Base-by-base conservation (phyloP, 2,888 invertebrate genomes). In the Harpalus rufipes region DNA sequence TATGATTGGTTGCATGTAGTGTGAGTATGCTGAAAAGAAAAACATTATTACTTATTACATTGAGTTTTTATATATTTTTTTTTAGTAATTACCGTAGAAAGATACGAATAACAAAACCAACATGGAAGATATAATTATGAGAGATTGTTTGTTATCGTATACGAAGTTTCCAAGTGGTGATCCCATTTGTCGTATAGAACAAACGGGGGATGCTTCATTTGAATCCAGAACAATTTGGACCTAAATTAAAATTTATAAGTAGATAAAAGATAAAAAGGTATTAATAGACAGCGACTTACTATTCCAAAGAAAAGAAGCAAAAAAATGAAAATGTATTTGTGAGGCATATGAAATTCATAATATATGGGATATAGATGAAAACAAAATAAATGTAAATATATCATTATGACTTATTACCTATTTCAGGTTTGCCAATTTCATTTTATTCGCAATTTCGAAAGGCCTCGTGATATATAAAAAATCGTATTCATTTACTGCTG, bases 1-100 rank as follows among this genome's bases (percentile, higher is more conserved):
- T 12, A 91, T 89, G 21, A 90, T 88, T 1, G 91, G 90, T 81
- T 90, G 90, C 87, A 91, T 89, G 85, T 90, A 91, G 56, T 88
- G 88, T 5, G 90, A 89, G 86, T 91, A 91, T 12, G 89, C 91
- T 91, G 85, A 51, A 89, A 89, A 85, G 21, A 86, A 86, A 87
- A 74, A 58, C n/a, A n/a, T n/a, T n/a, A 58, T 8, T n/a, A n/a
- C 78, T 86, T 32, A 18, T 51, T 51, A 10, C 44, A 63, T 59
- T 72, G 6, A 65, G 58, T 78, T 56, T 58, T 81, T 32, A 63
- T 63, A 72, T 41, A n/a, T 65, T n/a, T 65, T 32, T 10, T 14
- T 72, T n/a, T 72, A 7, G 7, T 16, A 78, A 83, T 88, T 88
- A 91, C 91, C 89, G 86, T 90, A 90, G 86, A 90, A 90, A 3